Evolutionary conservation across 1,140 invertebrate genomes (phyloP), one percentile per base, ranked within the genome.

Genomic region (Philopotamus ludificatus): DNA sequence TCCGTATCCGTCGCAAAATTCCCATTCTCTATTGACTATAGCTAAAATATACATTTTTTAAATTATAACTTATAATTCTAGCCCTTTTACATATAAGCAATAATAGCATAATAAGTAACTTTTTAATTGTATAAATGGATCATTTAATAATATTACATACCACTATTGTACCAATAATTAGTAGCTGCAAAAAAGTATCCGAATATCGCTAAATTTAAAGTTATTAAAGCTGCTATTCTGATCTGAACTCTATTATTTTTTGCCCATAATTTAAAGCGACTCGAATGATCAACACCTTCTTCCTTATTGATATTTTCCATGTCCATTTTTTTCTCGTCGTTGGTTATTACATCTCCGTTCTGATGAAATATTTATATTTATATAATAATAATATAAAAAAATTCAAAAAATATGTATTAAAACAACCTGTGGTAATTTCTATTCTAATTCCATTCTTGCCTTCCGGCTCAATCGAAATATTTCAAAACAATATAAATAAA

Each of bases 1-100:
- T 45, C 89, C 89, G 70, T 90, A 87, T 1, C 91, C 91, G 55
- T 84, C 67, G 70, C 90, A 91, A 69, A 84, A 89, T 3, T 73
- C 34, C 69, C 68, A 70, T 18, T 62, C 49, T 25, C 49, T 51
- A 7, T 26, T 53, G 3, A 23, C 62, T 51, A 54, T 7, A 22
- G 21, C 3, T 54, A 54, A 21, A 54, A 54, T 54, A 8, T 7
- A 26, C 8, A 58, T 42, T n/a, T 34, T 34, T 34, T 34, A 7
- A 25, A 8, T 25, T 8, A 42, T 15, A 58, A 58, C 3, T 54
- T 25, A 2, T 41, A 25, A 51, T 12, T 42, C 12, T 21, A 20
- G 25, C 23, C 9, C 53, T 49, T 26, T 22, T 9, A 28, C 12
- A 15, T 8, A 45, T 53, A 1, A 1, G 34, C 34, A 8, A 39